These are phyloP conservation scores for Enteromius paludinosus DNA, from an alignment of 2,797 vertebrate genomes.

Conservation along the genomic window DNA sequence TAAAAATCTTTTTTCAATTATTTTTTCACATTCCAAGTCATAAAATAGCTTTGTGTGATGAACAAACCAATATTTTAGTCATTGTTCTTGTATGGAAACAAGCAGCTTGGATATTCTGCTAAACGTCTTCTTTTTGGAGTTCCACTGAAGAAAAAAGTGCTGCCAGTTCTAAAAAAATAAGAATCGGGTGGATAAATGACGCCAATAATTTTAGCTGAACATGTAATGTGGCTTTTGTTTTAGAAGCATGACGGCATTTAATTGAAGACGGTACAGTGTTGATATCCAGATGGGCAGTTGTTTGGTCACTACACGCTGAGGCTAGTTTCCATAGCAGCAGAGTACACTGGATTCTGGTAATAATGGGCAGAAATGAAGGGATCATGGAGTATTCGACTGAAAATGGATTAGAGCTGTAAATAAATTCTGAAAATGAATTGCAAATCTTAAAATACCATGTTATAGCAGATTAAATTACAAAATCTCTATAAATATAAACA, in stretches of 20 bases:
- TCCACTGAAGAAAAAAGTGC: not conserved
- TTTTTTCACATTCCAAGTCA: not conserved
- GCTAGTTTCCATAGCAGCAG: slow-evolving; percentile 43
- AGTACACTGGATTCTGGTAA: slow-evolving; percentile 7
- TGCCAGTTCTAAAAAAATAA: not conserved
- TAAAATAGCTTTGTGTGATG: not conserved
- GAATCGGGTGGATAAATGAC: not conserved
- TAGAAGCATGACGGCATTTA: slow-evolving; percentile 4
- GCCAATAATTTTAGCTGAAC: not conserved
- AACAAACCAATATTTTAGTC: not conserved
- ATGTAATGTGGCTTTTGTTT: not conserved
- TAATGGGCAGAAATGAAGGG: not conserved
- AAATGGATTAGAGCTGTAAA: slow-evolving; percentile 19
- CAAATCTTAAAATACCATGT: slow-evolving; percentile 23
- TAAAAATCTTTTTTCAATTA: not conserved
- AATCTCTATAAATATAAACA: not conserved
- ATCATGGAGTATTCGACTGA: slow-evolving; percentile 8
- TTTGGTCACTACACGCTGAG: slow-evolving; percentile 11
- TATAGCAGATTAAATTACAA: not conserved
- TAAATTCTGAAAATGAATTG: slow-evolving; percentile 15
- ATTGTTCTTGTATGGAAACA: not conserved
- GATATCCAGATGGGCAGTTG: slow-evolving; percentile 17
- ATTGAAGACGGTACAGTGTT: slow-evolving; percentile 1
- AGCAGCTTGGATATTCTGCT: not conserved
- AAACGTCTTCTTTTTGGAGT: not conserved